Conservation (phyloP, 1,140 invertebrate species). For the Agrilus planipennis region DNA sequence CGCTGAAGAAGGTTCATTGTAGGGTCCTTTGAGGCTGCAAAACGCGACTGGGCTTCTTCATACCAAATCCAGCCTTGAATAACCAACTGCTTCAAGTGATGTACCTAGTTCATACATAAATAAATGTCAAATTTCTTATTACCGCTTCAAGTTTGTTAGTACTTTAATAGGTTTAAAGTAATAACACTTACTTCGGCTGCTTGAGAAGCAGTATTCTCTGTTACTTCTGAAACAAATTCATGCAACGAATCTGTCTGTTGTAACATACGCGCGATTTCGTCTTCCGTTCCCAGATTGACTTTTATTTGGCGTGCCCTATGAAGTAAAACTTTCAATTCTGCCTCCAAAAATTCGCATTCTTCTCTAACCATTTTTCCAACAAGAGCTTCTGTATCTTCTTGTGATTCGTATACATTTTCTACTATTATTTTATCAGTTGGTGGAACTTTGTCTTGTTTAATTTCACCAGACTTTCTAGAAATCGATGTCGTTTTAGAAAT, state of each 20-base stretch:
- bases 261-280: conserved; percentile 39
- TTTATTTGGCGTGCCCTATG: conserved; percentile 36
- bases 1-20: conserved; percentile 38
- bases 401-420: too few relatives aligned
- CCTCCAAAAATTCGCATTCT: conserved; percentile 50
- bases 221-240: conserved; percentile 40
- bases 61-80: conserved; percentile 49
- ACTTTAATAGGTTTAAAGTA: conserved; percentile 28
- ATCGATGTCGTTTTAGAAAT: too few relatives aligned
- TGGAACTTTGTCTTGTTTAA: too few relatives aligned
- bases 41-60: conserved; percentile 45
- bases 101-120: conserved; percentile 25
- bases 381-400: conserved; percentile 23
- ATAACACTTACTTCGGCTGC: conserved; percentile 31
- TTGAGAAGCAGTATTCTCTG: conserved; percentile 38
- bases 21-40: conserved; percentile 37
- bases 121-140: background rate
- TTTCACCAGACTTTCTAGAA: too few relatives aligned
- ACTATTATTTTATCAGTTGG: too few relatives aligned
- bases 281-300: conserved; percentile 39
- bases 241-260: conserved; percentile 32
- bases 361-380: conserved; percentile 31
- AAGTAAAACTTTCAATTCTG: conserved; percentile 47
- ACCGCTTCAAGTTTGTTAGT: conserved; percentile 13
- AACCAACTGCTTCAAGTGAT: conserved; percentile 42